Evolutionary conservation across 2,888 invertebrate genomes (phyloP), one percentile per base, ranked within the genome.

Genomic region (Orgyia antiqua): DNA sequence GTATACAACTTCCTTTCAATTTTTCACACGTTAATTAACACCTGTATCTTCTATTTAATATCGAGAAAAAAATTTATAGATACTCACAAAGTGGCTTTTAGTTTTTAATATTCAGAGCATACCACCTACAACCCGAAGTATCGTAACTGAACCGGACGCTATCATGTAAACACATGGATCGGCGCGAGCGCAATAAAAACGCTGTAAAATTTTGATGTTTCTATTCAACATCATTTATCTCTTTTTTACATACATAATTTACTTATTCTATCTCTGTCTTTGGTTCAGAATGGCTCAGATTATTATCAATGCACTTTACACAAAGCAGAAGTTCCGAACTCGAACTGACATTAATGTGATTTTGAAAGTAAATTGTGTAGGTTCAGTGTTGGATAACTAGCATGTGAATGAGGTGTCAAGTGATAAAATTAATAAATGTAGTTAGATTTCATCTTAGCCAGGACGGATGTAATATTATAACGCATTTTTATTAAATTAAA

Each of bases 221-320:
- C 83, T 82, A 83, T 84, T 79, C 80, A 77, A 66, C 51, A 57
- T 56, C 51, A n/a, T 20, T 54, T 41, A 17, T 73, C 68, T 44
- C 51, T 4, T 36, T 74, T 62, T 1, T 49, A 36, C 69, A 1
- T 13, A 3, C 8, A 0, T 0, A 4, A 3, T 31, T n/a, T 4
- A 11, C 12, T 57, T 45, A 3, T 15, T 13, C 42, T 43, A 8
- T 75, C 71, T 27, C 66, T 1, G 39, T 74, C 62, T 4, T 46
- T 67, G 38, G 51, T 66, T 62, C 68, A 76, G 78, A 79, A 78
- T 72, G 70, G 74, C 58, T 65, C 61, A 71, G 82, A 83, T 80
- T 80, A 84, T 80, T 83, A 86, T 84, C 84, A 82, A 84, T 83
- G 84, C 80, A 83, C 78, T 86, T 86, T 83, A 86, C 84, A 86